These are phyloP conservation scores for Tenthredo distinguenda DNA, from an alignment of 2,888 invertebrate species.

Conservation along the genomic window DNA sequence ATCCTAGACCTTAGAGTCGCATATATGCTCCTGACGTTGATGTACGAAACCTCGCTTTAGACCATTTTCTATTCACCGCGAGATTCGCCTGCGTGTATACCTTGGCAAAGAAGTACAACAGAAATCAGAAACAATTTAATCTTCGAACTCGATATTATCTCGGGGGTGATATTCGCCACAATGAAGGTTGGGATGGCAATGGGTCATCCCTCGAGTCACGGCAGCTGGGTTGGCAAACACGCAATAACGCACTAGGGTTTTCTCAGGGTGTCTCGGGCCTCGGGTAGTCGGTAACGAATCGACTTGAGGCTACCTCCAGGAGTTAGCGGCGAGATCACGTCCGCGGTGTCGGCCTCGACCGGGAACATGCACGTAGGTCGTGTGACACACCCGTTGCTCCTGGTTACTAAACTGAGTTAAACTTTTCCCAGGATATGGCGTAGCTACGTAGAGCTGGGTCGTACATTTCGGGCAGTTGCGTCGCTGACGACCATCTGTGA, in stretches of 20 bases:
- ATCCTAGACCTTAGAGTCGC: neutral
- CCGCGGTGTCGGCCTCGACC: conserved; percentile 48
- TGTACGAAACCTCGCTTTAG: neutral
- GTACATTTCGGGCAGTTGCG: conserved; percentile 49
- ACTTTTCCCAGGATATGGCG: conserved; percentile 41
- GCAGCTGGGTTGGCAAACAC: conserved; percentile 29
- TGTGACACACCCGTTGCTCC: conserved; percentile 51
- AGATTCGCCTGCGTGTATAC: neutral
- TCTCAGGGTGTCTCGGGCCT: conserved; percentile 30
- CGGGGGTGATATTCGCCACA: conserved; percentile 4
- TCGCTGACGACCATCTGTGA: conserved; percentile 45
- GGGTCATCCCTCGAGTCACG: conserved; percentile 24
- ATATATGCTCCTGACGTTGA: neutral
- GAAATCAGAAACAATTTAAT: conserved; percentile 25
- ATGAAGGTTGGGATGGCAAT: conserved; percentile 1
- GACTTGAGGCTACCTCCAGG: conserved; percentile 42
- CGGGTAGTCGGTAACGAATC: conserved; percentile 44
- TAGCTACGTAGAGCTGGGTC: conserved; percentile 18
- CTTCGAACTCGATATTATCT: conserved; percentile 19
- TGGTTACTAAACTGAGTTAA: conserved; percentile 52
- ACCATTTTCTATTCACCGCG: neutral
- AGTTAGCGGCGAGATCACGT: conserved; percentile 47
- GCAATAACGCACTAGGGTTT: conserved; percentile 40
- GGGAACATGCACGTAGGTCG: conserved; percentile 52
- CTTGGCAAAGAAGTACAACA: neutral